Evolutionary conservation across 2,888 invertebrate species (phyloP), one percentile per base, ranked within the genome.

Genomic region (Bimastos eiseni): DNA sequence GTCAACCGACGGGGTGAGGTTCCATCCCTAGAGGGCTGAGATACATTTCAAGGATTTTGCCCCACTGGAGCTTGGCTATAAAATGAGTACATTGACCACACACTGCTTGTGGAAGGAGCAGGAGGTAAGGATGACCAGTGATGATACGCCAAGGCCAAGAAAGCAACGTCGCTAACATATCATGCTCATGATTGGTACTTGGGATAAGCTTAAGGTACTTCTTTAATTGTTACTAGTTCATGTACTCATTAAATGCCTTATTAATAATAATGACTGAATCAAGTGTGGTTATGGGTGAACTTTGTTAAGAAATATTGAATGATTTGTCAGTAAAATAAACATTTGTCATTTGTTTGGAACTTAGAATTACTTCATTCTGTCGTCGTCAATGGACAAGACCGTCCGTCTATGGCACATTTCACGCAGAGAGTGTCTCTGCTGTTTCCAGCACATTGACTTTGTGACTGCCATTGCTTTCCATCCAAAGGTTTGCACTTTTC

Each of bases 381-480:
- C 98, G 0, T 98, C 98, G 70, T 98, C 98, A 5, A 99, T 99
- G 98, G 99, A 99, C 95, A 98, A 99, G 95, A 99, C 99, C 0
- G 99, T 99, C 4, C 96, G 98, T 89, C 95, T 99, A 91, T 99
- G 99, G 99, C 99, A 99, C 95, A 98, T 99, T 92, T 98, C 98
- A 0, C 96, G 99, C 83, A 97, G 98, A 93, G 99, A 99, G 95
- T 99, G 99, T 94, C 96, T 99, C 0, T 99, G 99, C 95, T 98
- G 98, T 94, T 99, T 99, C 95, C 99, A 99, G 95, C 99, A 99
- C 95, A 98, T 99, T 92, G 99, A 99, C 95, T 99, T 99, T 95
- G 99, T 99, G 90, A 99, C 99, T 0, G 98, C 99, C 0, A 99
- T 99, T 93, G 99, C 98, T 90, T 99, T 99, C 95, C 98, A 99